Base-by-base conservation (phyloP, 2,888 invertebrate species). In the Ormyrus pomaceus region DNA sequence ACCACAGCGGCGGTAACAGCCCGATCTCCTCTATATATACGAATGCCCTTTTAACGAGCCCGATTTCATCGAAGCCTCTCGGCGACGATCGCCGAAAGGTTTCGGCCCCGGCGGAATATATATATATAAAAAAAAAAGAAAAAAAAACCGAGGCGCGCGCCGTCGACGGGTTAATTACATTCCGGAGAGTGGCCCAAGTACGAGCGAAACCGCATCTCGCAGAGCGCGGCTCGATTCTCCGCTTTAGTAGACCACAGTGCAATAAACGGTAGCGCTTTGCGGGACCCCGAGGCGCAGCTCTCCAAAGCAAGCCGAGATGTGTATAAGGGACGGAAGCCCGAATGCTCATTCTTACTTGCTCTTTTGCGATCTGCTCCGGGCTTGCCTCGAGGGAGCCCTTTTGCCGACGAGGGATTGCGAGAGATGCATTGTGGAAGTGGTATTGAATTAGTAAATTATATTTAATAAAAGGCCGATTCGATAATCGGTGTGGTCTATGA, bases 171-270 rank as follows among this genome's bases (percentile, higher is more conserved):
- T 87, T 88, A 88, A 87, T 87, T 86, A 87, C 86, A 84, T 86
- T 87, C 86, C 53, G 84, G 84, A 84, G 34, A 34, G 34, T 85
- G 84, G 86, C 83, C 34, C 68, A 78, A 79, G 79, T 86, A 88
- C 84, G 85, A 86, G 85, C 83, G 83, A 87, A 88, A 87, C 86
- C 87, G 85, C 88, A 87, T 84, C 83, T 84, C 34, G 82, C 84
- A 84, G 85, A 84, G 65, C 7, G 19, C 50, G 53, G 11, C 85
- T 87, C 86, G 85, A 87, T 86, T 84, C 80, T 53, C 19, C 77
- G 85, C 85, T 87, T 87, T 86, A 86, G 83, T 86, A 87, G 84
- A 88, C 88, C 88, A 86, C 88, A 87, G 84, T 85, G 86, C 86
- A 86, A 85, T 86, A 87, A 87, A 87, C 87, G 87, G 87, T 86